phyloP scores from a whole-genome alignment of 2,113 vertebrate genomes.

The Cebus imitator region DNA sequence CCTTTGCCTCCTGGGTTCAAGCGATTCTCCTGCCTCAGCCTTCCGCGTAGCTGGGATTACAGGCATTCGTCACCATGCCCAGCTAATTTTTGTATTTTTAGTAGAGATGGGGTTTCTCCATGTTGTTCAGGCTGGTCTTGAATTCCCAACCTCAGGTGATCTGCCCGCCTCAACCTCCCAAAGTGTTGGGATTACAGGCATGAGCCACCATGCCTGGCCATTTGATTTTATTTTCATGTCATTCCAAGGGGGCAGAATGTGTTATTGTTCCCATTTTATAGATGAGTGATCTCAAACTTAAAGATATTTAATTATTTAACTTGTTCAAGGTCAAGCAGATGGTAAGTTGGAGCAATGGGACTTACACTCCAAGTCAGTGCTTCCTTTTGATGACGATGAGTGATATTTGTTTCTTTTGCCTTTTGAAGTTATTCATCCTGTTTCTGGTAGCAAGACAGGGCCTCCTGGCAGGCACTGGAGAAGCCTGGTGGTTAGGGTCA shows the following conservation, averaged over 20 bases:
- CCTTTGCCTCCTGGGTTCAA: too few species aligned
- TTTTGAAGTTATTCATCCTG: neutral
- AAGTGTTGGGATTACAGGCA: too few species aligned
- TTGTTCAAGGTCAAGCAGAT: constrained; percentile 5
- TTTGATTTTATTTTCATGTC: constrained; percentile 31
- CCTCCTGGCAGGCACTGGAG: neutral
- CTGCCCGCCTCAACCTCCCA: too few species aligned
- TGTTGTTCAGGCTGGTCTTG: too few species aligned
- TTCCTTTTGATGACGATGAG: neutral
- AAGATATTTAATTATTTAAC: neutral
- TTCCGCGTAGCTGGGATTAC: too few species aligned
- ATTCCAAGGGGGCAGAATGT: neutral
- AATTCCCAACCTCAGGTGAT: too few species aligned
- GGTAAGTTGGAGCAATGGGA: neutral
- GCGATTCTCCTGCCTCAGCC: too few species aligned
- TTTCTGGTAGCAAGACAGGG: neutral
- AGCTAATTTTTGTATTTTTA: too few species aligned
- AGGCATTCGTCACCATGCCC: too few species aligned
- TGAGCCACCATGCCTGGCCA: neutral
- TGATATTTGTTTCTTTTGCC: neutral
- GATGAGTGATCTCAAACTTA: constrained; percentile 19
- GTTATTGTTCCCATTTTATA: constrained; percentile 9
- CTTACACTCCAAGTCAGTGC: neutral
- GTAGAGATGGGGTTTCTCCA: too few species aligned
- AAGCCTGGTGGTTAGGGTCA: neutral